These are phyloP conservation scores for Cantharis lateralis DNA, from an alignment of 2,888 invertebrate species.

Conservation along the genomic window DNA sequence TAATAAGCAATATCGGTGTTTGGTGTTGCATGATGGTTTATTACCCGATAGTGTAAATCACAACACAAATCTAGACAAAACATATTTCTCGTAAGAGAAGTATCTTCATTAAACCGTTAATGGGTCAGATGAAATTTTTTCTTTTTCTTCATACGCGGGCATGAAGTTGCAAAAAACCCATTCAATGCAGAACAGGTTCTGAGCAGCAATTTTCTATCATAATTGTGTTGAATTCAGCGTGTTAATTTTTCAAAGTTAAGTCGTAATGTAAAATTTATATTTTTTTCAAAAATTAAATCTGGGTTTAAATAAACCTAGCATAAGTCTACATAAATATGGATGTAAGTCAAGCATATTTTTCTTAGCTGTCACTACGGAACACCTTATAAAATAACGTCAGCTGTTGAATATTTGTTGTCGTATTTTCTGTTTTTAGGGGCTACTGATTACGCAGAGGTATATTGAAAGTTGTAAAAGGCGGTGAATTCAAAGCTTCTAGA, in stretches of 20 bases:
- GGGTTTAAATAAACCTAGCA: background rate
- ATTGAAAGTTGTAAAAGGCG: conserved; percentile 43
- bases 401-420: conserved; percentile 44
- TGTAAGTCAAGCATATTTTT: background rate
- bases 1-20: background rate
- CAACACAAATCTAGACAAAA: conserved; percentile 7
- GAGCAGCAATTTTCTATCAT: background rate
- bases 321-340: background rate
- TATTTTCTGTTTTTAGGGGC: conserved; percentile 48
- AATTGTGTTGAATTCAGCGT: background rate
- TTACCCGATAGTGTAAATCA: conserved; percentile 12
- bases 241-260: background rate
- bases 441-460: conserved; percentile 52
- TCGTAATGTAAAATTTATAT: background rate
- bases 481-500: conserved; percentile 54
- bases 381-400: conserved; percentile 5
- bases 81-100: conserved; percentile 8
- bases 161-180: background rate
- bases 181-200: background rate
- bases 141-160: background rate
- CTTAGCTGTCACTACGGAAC: background rate
- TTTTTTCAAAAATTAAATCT: background rate
- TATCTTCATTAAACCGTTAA: conserved; percentile 17
- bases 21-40: conserved; percentile 10
- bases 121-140: conserved; percentile 4